These are phyloP conservation scores for Andrena hattorfiana DNA, from an alignment of 2,888 invertebrate species.

Conservation along the genomic window DNA sequence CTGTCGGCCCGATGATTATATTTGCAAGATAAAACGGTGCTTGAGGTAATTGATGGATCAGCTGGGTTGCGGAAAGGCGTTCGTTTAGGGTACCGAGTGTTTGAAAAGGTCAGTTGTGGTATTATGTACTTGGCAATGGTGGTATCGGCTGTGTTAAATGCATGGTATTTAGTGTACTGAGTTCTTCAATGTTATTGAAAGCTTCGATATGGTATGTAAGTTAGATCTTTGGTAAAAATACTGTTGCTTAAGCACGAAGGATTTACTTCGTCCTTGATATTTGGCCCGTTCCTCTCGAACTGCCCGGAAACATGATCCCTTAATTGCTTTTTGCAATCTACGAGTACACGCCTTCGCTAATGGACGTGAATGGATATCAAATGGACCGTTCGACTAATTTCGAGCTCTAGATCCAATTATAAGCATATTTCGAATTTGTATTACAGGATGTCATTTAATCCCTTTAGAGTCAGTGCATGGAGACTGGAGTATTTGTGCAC, in stretches of 20 bases:
- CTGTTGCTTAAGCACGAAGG: neutral
- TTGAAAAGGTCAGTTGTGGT: no score
- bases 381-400: neutral
- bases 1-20: slow-evolving; percentile 9
- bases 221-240: neutral
- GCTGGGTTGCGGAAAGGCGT: no score
- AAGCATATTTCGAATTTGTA: neutral
- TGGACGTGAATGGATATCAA: neutral
- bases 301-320: neutral
- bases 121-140: no score
- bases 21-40: slow-evolving; percentile 21
- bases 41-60: no score
- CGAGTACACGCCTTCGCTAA: neutral
- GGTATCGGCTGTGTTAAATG: no score
- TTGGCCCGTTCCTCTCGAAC: neutral
- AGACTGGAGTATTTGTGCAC: no score
- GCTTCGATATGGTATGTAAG: neutral
- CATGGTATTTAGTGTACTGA: no score
- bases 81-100: no score
- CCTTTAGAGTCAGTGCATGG: neutral
- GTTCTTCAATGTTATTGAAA: neutral
- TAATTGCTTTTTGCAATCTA: slow-evolving; percentile 6
- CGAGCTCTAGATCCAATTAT: neutral
- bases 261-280: neutral
- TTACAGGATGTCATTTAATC: neutral